Base-by-base conservation (phyloP, 2,113 vertebrate species). In the Pelmatolapia mariae region DNA sequence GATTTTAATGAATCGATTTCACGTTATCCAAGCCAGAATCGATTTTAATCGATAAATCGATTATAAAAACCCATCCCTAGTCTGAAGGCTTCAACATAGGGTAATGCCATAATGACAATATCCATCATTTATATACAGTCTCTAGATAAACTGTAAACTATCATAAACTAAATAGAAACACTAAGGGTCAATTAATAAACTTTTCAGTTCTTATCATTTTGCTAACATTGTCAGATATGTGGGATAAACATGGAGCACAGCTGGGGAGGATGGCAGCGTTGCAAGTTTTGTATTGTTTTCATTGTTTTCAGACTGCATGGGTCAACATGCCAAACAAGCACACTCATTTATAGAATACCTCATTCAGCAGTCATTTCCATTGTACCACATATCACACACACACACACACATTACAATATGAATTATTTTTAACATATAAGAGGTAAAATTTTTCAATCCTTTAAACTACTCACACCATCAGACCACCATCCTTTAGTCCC, bases 121-220 rank as follows among this genome's bases (percentile, higher is more conserved):
- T 43, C 66, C 13, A 26, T 10, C 2, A 0, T 18, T 73, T 45
- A 26, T 16, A 73, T 45, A 0, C 13, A 73, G 22, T 73, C 66
- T 45, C 38, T 73, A 43, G 2, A 73, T 26, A 45, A 73, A 45
- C 38, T 26, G 5, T 24, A 71, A 73, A 19, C 6, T 19, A 9
- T 9, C 50, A 19, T 19, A 19, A 52, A 73, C 38, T 26, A 45
- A 73, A 73, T 73, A 73, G 13, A 26, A 7, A 45, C 40, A 16
- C 38, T 4, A 73, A 73, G 22, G 10, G 36, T 73, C 22, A 18
- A 26, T 5, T 1, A 16, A 73, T 10, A 73, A 73, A 16, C 38
- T 10, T 73, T 73, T 73, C 66, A 3, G 38, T 73, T 73, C 22
- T 73, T 29, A 73, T 18, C 3, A 26, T 45, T 26, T 45, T 73